Evolutionary conservation across 2,888 invertebrate genomes (phyloP).

Genomic region (Rhaphigaster nebulosa): DNA sequence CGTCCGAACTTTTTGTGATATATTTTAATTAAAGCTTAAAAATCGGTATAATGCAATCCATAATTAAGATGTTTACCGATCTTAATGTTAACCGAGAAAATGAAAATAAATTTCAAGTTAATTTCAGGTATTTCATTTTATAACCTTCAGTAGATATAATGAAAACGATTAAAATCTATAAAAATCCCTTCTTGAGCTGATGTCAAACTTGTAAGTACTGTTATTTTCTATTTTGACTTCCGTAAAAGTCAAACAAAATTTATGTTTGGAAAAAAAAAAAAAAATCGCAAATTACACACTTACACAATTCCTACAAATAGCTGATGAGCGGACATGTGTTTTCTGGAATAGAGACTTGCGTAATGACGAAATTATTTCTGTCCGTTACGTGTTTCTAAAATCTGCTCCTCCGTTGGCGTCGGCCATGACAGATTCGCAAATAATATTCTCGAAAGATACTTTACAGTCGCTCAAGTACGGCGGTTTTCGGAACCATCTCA

Average conservation of each 20-base stretch:
- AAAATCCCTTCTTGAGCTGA: too few relatives aligned
- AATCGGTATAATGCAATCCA: too few relatives aligned
- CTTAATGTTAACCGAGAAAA: too few relatives aligned
- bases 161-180: too few relatives aligned
- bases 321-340: neutral
- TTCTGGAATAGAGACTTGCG: neutral
- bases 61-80: too few relatives aligned
- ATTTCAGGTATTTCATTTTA: too few relatives aligned
- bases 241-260: neutral
- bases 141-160: too few relatives aligned
- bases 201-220: neutral
- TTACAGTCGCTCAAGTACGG: neutral
- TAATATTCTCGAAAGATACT: neutral
- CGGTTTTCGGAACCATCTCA: neutral
- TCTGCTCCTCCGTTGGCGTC: neutral
- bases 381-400: constrained; percentile 22
- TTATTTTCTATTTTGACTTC: neutral
- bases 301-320: neutral
- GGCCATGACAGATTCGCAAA: neutral
- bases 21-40: too few relatives aligned
- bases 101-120: too few relatives aligned
- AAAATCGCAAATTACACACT: neutral
- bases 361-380: constrained; percentile 1
- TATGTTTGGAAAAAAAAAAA: neutral
- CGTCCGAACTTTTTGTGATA: too few relatives aligned